Evolutionary conservation across 2,797 vertebrate genomes (phyloP).

Genomic region (Lithobates sylvaticus): DNA sequence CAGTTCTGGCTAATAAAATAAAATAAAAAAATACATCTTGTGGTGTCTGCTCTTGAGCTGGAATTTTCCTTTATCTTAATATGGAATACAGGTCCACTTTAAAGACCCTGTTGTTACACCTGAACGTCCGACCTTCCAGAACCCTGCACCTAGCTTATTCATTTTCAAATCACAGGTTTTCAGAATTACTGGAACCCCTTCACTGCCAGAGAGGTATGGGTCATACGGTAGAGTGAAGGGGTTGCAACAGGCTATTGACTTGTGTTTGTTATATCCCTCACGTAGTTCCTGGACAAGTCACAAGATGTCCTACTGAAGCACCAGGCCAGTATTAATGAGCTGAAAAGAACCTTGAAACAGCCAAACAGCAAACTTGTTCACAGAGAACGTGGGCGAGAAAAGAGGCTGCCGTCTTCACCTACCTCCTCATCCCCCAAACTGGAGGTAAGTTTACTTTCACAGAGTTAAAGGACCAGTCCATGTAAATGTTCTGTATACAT

Average conservation of each 20-base stretch:
- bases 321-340: constrained; percentile 98
- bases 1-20: too few species aligned
- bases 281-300: constrained; percentile 94
- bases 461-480: background rate
- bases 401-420: constrained; percentile 90
- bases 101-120: background rate
- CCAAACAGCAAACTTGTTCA: constrained; percentile 95
- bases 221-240: constrained; percentile 44
- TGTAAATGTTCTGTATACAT: too few species aligned
- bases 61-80: background rate
- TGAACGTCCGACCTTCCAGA: background rate
- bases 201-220: constrained; percentile 25
- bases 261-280: constrained; percentile 50
- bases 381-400: constrained; percentile 82
- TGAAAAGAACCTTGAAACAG: constrained; percentile 94
- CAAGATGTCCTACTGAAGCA: constrained; percentile 96
- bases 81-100: background rate
- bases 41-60: background rate
- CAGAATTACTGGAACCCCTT: constrained; percentile 36
- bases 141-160: constrained; percentile 24
- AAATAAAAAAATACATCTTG: background rate
- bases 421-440: constrained; percentile 83
- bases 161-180: constrained; percentile 13
- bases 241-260: constrained; percentile 10
- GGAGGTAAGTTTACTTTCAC: constrained; percentile 66